A percentile compares a stretch with the other conserved stretches of the same genome.
Conservation (phyloP, 2,113 vertebrate species). For the Narcine bancroftii region DNA sequence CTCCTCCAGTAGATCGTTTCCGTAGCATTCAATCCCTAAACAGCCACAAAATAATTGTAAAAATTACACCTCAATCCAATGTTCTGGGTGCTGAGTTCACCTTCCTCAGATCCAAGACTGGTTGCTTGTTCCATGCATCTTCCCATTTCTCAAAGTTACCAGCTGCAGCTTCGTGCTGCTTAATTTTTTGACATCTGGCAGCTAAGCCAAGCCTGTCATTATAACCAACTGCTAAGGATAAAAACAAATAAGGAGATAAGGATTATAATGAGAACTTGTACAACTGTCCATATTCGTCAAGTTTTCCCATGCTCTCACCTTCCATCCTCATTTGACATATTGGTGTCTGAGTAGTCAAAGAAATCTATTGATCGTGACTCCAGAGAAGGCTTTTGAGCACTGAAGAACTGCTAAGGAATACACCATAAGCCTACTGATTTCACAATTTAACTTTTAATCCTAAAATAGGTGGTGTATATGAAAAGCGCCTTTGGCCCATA, state of each 20-base stretch:
- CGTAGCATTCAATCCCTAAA: not conserved
- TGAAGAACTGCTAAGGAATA: not conserved
- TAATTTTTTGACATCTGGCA: not conserved
- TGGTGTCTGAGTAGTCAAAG: not conserved
- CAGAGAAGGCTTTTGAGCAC: not conserved
- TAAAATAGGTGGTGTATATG: not conserved
- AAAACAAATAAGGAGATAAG: not conserved
- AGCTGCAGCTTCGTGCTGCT: not conserved
- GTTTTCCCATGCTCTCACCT: not conserved
- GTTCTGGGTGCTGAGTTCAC: not conserved
- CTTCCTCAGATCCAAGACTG: not conserved
- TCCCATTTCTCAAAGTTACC: not conserved
- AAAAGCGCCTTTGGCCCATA: too few species aligned
- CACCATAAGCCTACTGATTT: not conserved
- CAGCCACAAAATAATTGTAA: not conserved
- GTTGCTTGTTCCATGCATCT: not conserved
- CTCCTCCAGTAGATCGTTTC: too few species aligned
- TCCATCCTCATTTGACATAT: not conserved
- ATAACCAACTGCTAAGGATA: not conserved
- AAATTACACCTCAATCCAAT: not conserved
- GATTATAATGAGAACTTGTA: not conserved
- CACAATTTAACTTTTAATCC: not conserved
- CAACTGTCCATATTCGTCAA: not conserved
- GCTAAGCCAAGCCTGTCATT: not conserved
- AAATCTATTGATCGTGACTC: not conserved